Conservation (phyloP, 2,888 invertebrate species). For the Notodonta ziczac region DNA sequence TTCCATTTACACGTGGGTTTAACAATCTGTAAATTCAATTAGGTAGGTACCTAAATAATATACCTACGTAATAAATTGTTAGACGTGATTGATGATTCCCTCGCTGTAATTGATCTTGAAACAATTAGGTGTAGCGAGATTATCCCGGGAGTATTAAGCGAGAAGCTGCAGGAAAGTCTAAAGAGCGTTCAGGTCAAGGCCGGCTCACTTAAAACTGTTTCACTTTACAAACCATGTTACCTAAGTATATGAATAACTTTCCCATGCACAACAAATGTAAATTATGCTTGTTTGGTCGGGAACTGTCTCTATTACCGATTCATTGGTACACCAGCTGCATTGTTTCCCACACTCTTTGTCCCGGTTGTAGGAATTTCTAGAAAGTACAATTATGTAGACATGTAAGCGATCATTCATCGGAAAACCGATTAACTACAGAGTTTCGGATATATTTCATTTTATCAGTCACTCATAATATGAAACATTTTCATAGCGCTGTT, state of each 20-base stretch:
- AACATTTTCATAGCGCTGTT: not conserved
- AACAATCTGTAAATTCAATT: not conserved
- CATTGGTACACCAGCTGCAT: not conserved
- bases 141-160: constrained; percentile 19
- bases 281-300: not conserved
- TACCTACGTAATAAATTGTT: not conserved
- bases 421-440: too few species aligned
- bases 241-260: constrained; percentile 17
- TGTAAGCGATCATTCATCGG: not conserved
- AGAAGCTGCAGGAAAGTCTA: constrained; percentile 16
- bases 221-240: constrained; percentile 36
- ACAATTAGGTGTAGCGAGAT: not conserved
- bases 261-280: constrained; percentile 7
- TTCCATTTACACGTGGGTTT: not conserved
- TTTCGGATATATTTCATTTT: too few species aligned
- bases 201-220: constrained; percentile 33
- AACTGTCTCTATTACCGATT: not conserved
- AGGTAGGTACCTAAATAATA: too few species aligned
- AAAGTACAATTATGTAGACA: not conserved
- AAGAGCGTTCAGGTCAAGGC: constrained; percentile 42
- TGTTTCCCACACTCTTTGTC: constrained; percentile 6
- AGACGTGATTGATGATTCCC: constrained; percentile 1
- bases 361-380: not conserved
- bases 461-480: not conserved
- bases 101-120: not conserved